Conservation (phyloP, 2,113 vertebrate species). For the Thunnus maccoyii region DNA sequence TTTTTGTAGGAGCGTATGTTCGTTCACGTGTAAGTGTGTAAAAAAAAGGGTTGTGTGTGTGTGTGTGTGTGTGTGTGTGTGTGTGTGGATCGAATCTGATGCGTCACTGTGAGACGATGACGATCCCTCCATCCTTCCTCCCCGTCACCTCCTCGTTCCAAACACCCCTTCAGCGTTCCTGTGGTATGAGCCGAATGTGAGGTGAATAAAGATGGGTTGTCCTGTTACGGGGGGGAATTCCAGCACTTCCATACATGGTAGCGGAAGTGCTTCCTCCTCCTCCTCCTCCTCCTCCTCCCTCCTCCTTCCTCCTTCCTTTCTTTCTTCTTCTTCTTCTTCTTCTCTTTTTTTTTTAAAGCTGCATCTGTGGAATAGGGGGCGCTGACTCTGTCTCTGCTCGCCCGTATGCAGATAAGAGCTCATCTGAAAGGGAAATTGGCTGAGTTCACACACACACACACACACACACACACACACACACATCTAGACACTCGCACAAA, state of each 20-base stretch:
- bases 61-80: too few species aligned
- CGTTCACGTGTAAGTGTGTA: not conserved
- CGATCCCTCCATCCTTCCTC: slow-evolving; percentile 18
- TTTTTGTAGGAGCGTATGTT: not conserved
- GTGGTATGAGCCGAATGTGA: slow-evolving; percentile 67
- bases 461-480: slow-evolving; percentile 24
- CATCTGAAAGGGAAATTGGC: slow-evolving; percentile 71
- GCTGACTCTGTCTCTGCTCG: slow-evolving; percentile 51
- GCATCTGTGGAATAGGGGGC: slow-evolving; percentile 35
- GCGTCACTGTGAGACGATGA: slow-evolving; percentile 48
- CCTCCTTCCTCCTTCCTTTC: not conserved
- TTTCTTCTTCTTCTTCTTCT: too few species aligned
- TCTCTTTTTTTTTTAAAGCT: not conserved
- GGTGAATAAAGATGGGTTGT: slow-evolving; percentile 69
- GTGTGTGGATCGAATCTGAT: not conserved
- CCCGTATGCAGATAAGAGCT: slow-evolving; percentile 55
- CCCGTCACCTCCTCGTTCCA: not conserved
- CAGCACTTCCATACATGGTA: slow-evolving; percentile 78
- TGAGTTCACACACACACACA: slow-evolving; percentile 11
- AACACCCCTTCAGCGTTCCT: slow-evolving; percentile 16
- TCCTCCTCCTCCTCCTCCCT: not conserved
- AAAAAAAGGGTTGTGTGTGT: not conserved
- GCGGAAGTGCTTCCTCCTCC: slow-evolving; percentile 68
- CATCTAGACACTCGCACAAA: slow-evolving; percentile 21
- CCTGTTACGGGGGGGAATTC: slow-evolving; percentile 76